Percentiles rank a stretch among this genome's conserved stretches.
These are phyloP conservation scores for Hololepta plana DNA, from an alignment of 2,888 invertebrate species.

Conservation along the genomic window DNA sequence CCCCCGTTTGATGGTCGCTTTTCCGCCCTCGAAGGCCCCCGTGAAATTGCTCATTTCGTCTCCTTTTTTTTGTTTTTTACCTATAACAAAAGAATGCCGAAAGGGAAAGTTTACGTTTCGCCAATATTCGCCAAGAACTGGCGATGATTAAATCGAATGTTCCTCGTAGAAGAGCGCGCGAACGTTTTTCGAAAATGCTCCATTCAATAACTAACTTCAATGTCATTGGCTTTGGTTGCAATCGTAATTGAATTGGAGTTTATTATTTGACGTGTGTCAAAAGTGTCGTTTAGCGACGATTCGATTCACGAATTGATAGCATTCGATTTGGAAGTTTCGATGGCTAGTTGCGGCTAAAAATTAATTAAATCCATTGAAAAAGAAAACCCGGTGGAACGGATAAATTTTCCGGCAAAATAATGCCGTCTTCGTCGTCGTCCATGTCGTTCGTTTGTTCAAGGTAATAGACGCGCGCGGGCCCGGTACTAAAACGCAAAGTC, in stretches of 20 bases:
- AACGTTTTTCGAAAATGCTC: background rate
- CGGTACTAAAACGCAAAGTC: constrained; percentile 30
- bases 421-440: too few relatives aligned
- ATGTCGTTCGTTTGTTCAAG: too few relatives aligned
- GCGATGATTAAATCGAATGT: constrained; percentile 1
- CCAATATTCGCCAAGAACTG: background rate
- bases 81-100: background rate
- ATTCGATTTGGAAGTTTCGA: too few relatives aligned
- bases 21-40: background rate
- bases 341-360: too few relatives aligned
- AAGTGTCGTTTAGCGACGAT: too few relatives aligned
- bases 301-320: too few relatives aligned
- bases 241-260: too few relatives aligned
- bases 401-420: too few relatives aligned
- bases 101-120: background rate
- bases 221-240: too few relatives aligned
- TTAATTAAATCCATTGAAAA: too few relatives aligned
- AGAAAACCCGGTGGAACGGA: too few relatives aligned
- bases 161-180: background rate
- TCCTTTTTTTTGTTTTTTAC: background rate
- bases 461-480: constrained; percentile 28
- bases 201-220: background rate
- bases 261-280: too few relatives aligned
- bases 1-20: background rate
- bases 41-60: constrained; percentile 7